Conservation (phyloP, 2,888 invertebrate species). For the Pristionchus fissidentatus region DNA sequence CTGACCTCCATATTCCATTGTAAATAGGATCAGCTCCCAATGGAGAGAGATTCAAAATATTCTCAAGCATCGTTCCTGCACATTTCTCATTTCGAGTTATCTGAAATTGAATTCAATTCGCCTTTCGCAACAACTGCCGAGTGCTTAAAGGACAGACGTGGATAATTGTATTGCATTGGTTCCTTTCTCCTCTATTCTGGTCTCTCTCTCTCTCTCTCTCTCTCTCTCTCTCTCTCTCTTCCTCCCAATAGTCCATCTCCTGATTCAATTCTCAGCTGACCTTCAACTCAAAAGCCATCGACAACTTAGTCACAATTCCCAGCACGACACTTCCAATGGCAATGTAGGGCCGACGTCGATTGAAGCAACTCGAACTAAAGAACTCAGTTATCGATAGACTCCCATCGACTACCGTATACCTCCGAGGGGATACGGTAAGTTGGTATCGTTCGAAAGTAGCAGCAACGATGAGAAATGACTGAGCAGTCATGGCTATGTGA, state of each 20-base stretch:
- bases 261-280: slow-evolving; percentile 48
- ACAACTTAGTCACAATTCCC: slow-evolving; percentile 68
- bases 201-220: no score
- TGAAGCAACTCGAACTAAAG: slow-evolving; percentile 49
- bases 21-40: slow-evolving; percentile 62
- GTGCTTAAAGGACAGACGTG: neutral
- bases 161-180: neutral
- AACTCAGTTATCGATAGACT: neutral
- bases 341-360: slow-evolving; percentile 61
- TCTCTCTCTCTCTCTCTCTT: no score
- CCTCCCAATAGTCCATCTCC: no score
- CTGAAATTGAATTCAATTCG: slow-evolving; percentile 7
- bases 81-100: slow-evolving; percentile 56
- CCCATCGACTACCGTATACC: slow-evolving; percentile 39
- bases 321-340: slow-evolving; percentile 61
- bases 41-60: slow-evolving; percentile 57
- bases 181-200: neutral
- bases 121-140: neutral
- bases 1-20: slow-evolving; percentile 59
- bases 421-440: slow-evolving; percentile 56
- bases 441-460: slow-evolving; percentile 70
- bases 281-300: slow-evolving; percentile 64
- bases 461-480: slow-evolving; percentile 72
- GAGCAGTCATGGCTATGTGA: slow-evolving; percentile 73
- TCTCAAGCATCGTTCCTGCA: slow-evolving; percentile 68